These are phyloP conservation scores for Chironomus striatipennis DNA, from an alignment of 1,140 invertebrate species.

Conservation along the genomic window DNA sequence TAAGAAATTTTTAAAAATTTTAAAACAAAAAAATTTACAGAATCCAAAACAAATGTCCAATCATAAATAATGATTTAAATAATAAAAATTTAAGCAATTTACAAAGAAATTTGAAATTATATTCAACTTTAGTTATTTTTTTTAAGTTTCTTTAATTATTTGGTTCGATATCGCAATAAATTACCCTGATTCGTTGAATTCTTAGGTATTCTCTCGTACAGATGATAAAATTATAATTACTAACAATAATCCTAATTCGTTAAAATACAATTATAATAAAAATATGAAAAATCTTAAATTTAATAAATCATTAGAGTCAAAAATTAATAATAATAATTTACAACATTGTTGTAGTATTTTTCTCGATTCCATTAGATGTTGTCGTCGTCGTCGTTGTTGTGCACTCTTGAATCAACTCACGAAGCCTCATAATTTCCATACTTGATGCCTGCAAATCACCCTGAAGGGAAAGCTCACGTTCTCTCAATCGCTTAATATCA, in stretches of 20 bases:
- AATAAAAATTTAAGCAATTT: too few species aligned
- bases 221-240: neutral
- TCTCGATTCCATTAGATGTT: neutral
- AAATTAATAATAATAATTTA: neutral
- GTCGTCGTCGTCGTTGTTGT: slow-evolving; percentile 47
- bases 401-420: slow-evolving; percentile 71
- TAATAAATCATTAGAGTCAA: neutral
- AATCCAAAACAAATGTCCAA: too few species aligned
- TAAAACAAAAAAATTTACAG: too few species aligned
- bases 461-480: slow-evolving; percentile 75
- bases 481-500: slow-evolving; percentile 84
- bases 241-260: neutral
- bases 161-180: slow-evolving; percentile 7
- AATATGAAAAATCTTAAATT: neutral
- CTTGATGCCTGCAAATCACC: slow-evolving; percentile 70
- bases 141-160: slow-evolving; percentile 6
- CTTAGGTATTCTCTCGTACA: slow-evolving; percentile 5
- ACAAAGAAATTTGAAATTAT: too few species aligned
- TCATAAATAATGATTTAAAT: too few species aligned
- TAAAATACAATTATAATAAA: too few species aligned
- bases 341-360: slow-evolving; percentile 7
- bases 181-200: slow-evolving; percentile 12
- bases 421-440: slow-evolving; percentile 73
- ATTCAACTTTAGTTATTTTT: too few species aligned
- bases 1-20: too few species aligned